Evolutionary conservation across 2,797 vertebrate genomes (phyloP), one percentile per base, ranked within the genome.

Genomic region (Luscinia luscinia): DNA sequence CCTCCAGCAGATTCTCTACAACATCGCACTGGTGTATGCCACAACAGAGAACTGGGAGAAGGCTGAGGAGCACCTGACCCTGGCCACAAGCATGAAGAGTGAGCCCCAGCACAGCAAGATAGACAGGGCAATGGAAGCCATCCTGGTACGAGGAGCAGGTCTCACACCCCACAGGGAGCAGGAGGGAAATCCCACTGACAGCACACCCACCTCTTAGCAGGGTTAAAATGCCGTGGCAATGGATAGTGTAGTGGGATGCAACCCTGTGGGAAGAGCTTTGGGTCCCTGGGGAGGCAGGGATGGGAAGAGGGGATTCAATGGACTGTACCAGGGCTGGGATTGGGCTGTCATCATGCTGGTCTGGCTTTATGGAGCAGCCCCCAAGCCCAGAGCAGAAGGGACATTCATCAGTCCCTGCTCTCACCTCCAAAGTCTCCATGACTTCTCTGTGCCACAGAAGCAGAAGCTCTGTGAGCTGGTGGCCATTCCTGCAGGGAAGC

Each of bases 41-140:
- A 97, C 98, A 7, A 83, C 97, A 88, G 98, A 98, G 28, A 96
- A 98, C 70, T 99, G 99, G 99, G 98, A 98, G 85, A 98, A 98
- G 72, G 99, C 99, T 9, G 99, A 99, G 90, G 98, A 98, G 68
- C 96, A 98, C 83, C 97, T 99, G 22, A 95, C 97, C 2, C 67
- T 98, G 93, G 99, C 99, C 21, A 95, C 97, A 9, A 97, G 95
- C 87, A 96, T 98, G 96, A 99, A 98, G 95, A 98, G 98, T 0
- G 97, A 98, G 84, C 90, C 97, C 18, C 96, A 97, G 59, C 98
- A 98, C 46, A 97, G 90, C 51, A 97, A 98, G 94, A 98, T 99
- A 0, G 98, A 99, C 92, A 98, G 83, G 87, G 99, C 99, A 2
- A 97, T 99, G 98, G 98, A 99, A 68, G 98, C 98, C 24, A 97